These are phyloP conservation scores for Cheilosia impressa DNA, from an alignment of 2,888 invertebrate genomes.

Conservation along the genomic window DNA sequence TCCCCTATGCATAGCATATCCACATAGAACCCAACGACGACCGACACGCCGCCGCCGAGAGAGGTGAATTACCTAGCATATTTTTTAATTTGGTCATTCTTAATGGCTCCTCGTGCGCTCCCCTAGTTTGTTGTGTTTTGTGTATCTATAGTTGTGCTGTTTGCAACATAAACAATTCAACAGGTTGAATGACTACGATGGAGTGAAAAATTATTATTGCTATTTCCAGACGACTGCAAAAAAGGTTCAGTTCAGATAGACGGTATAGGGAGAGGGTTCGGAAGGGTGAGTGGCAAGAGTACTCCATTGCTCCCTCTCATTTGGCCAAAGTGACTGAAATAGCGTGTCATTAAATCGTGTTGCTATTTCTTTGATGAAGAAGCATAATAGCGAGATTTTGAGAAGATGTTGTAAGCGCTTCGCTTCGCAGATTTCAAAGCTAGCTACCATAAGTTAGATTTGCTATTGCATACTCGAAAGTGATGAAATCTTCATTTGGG, in stretches of 20 bases:
- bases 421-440: constrained; percentile 52
- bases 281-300: constrained; percentile 27
- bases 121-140: constrained; percentile 20
- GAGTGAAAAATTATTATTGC: constrained; percentile 72
- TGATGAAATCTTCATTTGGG: constrained; percentile 53
- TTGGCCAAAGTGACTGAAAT: constrained; percentile 61
- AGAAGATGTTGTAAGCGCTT: constrained; percentile 45
- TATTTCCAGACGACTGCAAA: constrained; percentile 57
- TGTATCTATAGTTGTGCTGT: constrained; percentile 13
- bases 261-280: background rate
- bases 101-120: constrained; percentile 25
- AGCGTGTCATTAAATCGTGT: constrained; percentile 71
- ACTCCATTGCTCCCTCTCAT: constrained; percentile 47
- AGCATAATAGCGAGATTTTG: constrained; percentile 29
- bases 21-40: constrained; percentile 39
- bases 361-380: constrained; percentile 64
- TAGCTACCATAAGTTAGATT: constrained; percentile 32
- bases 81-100: constrained; percentile 73
- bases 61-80: constrained; percentile 74
- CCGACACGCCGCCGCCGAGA: constrained; percentile 20
- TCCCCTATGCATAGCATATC: constrained; percentile 36
- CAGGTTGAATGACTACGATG: constrained; percentile 73
- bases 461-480: constrained; percentile 45
- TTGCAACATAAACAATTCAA: constrained; percentile 73
- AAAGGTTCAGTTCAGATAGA: background rate